phyloP scores from a whole-genome alignment of 2,797 vertebrate genomes.

The Dicrostonyx torquatus region DNA sequence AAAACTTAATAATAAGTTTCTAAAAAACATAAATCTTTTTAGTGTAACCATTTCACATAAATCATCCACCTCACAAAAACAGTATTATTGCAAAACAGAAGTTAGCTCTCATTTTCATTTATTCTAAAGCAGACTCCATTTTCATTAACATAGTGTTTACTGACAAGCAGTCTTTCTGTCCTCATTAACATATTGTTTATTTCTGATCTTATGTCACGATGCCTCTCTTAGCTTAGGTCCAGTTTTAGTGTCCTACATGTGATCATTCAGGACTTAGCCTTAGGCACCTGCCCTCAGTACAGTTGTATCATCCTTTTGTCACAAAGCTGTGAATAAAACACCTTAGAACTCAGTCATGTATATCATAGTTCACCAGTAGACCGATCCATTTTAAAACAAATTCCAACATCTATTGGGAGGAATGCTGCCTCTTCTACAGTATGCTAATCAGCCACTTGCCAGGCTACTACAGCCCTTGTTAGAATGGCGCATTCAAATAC shows the following conservation, averaged over 20 bases:
- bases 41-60: background rate
- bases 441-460: background rate
- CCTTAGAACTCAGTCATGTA: background rate
- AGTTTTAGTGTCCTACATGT: background rate
- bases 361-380: background rate
- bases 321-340: background rate
- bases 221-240: background rate
- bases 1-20: slow-evolving; percentile 24
- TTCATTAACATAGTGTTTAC: background rate
- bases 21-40: background rate
- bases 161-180: background rate
- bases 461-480: background rate
- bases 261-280: background rate
- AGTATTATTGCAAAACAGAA: background rate
- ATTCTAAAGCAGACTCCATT: background rate
- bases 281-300: background rate
- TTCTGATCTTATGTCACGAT: background rate
- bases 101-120: background rate
- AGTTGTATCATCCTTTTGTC: background rate
- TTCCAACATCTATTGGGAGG: background rate
- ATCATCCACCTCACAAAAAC: background rate
- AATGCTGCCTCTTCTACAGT: background rate
- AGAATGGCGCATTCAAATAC: background rate
- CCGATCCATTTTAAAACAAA: background rate
- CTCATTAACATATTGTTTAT: background rate